These are phyloP conservation scores for Bucorvus abyssinicus DNA, from an alignment of 2,797 vertebrate genomes.

Conservation along the genomic window DNA sequence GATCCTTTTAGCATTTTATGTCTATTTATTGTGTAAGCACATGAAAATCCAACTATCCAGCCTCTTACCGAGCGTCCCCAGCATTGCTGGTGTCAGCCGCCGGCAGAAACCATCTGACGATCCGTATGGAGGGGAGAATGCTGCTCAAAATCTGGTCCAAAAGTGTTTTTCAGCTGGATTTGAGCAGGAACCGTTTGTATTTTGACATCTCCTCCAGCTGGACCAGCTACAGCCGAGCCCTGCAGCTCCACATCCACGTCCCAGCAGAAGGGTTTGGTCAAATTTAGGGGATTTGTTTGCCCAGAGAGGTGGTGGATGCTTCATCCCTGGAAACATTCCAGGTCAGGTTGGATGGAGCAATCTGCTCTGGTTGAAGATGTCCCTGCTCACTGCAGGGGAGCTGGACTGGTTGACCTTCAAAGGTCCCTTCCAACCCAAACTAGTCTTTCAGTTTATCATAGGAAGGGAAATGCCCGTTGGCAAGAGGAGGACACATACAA, in stretches of 20 bases:
- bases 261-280: neutral
- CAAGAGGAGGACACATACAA: rapidly evolving
- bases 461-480: neutral
- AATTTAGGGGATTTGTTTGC: neutral
- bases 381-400: neutral
- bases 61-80: rapidly evolving
- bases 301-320: neutral
- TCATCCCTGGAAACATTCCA: neutral
- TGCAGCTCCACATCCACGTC: neutral
- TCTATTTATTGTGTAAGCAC: neutral
- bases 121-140: neutral
- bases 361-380: rapidly evolving
- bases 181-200: rapidly evolving
- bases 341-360: rapidly evolving
- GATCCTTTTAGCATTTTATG: neutral
- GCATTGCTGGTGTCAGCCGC: neutral
- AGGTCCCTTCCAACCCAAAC: neutral
- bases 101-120: neutral
- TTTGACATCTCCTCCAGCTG: neutral
- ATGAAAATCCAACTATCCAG: neutral
- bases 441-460: neutral
- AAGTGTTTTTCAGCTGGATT: neutral
- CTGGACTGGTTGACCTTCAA: rapidly evolving
- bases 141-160: neutral
- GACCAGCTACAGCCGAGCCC: neutral